Conservation (phyloP, 2,888 invertebrate genomes). For the Drosophila pullipes region DNA sequence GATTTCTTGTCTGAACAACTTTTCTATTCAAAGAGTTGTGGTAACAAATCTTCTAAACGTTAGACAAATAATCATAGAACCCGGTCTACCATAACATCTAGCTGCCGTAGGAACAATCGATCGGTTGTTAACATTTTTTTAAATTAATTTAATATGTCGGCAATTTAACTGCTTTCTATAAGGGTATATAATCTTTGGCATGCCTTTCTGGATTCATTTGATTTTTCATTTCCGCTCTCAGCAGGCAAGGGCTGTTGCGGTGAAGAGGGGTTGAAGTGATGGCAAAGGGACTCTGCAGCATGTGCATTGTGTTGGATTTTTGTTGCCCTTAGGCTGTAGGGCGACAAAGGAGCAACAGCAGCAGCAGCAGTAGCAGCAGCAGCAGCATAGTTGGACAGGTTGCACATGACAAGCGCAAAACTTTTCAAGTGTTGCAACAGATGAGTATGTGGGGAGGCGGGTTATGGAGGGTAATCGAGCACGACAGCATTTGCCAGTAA, state of each 20-base stretch:
- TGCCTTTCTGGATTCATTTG: constrained; percentile 59
- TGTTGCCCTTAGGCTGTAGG: constrained; percentile 70
- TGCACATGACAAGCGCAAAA: constrained; percentile 76
- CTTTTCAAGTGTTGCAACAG: constrained; percentile 65
- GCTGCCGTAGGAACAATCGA: neutral
- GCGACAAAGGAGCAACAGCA: constrained; percentile 35
- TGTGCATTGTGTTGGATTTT: constrained; percentile 76
- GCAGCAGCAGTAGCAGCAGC: constrained; percentile 8
- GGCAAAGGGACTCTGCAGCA: constrained; percentile 38
- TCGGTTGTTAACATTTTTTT: neutral
- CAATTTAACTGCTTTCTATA: neutral
- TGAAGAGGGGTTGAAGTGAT: neutral
- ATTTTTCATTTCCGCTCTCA: constrained; percentile 72
- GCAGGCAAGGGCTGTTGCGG: constrained; percentile 1
- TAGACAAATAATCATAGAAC: neutral
- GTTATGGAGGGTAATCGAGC: constrained; percentile 66
- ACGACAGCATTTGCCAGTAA: constrained; percentile 75
- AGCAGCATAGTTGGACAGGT: constrained; percentile 68
- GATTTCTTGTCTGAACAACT: too few relatives aligned
- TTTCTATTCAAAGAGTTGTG: too few relatives aligned
- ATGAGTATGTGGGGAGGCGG: neutral
- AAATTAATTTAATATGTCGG: neutral
- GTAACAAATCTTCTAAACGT: too few relatives aligned
- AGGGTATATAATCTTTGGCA: neutral
- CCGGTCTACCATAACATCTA: neutral